Base-by-base conservation (phyloP, 2,888 invertebrate species). In the Ophraella communa region DNA sequence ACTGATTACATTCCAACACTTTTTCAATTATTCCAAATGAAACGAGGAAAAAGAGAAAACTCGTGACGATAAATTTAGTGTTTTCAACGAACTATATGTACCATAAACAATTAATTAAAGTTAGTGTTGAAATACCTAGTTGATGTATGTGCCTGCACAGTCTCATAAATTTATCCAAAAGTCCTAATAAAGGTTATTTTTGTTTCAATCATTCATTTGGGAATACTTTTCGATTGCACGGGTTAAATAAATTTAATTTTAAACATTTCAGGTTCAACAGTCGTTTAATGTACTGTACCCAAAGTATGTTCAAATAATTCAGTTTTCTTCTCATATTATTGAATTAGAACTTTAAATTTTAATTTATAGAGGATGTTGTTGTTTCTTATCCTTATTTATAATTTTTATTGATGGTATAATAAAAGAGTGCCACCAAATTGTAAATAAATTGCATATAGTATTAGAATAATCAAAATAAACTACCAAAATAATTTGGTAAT, bases 51-150 rank as follows among this genome's bases (percentile, higher is more conserved):
- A 35, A 65, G 44, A 47, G 59, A 35, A 60, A 60, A 60, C 44
- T 24, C 30, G 23, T 18, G 51, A 56, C 55, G 20, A 68, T 74
- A 74, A 72, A 75, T 73, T 69, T 64, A 53, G 53, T 51, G 66
- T 66, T 71, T 71, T 68, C 72, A 66, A 67, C 73, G 69, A 72
- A 72, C 72, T 70, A 72, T 70, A 72, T n/a, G n/a, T 71, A 74
- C 70, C 65, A 67, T 69, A 67, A 69, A 73, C 72, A 73, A 74
- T 75, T 76, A 74, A 73, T 74, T 73, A 71, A 65, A 68, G 68
- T 67, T 67, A 68, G 69, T 67, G 74, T 72, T 73, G 74, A 74
- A 73, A 73, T 70, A 70, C 69, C 67, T 63, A 56, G 66, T 63
- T 71, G 71, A 71, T 70, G 66, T 64, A 71, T 66, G 61, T 58